These are phyloP conservation scores for Diuraphis noxia DNA, from an alignment of 1,140 invertebrate species.

Conservation along the genomic window DNA sequence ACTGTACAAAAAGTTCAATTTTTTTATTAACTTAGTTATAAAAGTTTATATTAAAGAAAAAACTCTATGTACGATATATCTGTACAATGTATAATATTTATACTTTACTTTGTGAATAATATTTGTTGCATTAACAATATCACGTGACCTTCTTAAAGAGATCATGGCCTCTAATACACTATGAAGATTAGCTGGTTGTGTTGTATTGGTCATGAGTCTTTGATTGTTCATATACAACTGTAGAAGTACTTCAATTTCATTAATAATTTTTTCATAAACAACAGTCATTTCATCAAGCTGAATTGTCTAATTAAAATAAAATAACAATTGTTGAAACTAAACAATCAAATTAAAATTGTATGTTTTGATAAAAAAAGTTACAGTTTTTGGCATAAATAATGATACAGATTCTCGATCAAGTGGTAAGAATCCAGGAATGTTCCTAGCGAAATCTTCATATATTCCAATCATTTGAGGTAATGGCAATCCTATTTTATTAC, in stretches of 20 bases:
- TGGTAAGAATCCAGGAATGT: conserved; percentile 93
- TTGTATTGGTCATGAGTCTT: conserved; percentile 57
- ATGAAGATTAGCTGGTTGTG: conserved; percentile 60
- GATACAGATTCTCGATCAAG: conserved; percentile 76
- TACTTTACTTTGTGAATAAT: conserved; percentile 71
- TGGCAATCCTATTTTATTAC: conserved; percentile 89
- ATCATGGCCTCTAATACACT: conserved; percentile 76
- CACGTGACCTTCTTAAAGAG: conserved; percentile 73
- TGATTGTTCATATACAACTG: conserved; percentile 57
- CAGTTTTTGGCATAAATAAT: conserved; percentile 73
- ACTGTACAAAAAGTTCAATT: background rate
- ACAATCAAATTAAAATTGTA: background rate
- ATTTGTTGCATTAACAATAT: conserved; percentile 70
- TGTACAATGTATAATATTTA: background rate
- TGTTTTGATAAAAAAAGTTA: conserved; percentile 55
- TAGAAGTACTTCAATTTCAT: conserved; percentile 67
- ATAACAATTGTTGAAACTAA: background rate
- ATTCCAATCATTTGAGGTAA: conserved; percentile 86
- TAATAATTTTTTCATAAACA: conserved; percentile 69
- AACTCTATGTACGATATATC: background rate
- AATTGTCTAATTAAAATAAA: conserved; percentile 54
- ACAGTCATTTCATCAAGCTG: conserved; percentile 66
- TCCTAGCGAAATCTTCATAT: conserved; percentile 95
- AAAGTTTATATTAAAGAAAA: background rate
- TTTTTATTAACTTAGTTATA: background rate